These are phyloP conservation scores for Melanotaenia trifasciata DNA, from an alignment of 2,797 vertebrate species.

Conservation along the genomic window DNA sequence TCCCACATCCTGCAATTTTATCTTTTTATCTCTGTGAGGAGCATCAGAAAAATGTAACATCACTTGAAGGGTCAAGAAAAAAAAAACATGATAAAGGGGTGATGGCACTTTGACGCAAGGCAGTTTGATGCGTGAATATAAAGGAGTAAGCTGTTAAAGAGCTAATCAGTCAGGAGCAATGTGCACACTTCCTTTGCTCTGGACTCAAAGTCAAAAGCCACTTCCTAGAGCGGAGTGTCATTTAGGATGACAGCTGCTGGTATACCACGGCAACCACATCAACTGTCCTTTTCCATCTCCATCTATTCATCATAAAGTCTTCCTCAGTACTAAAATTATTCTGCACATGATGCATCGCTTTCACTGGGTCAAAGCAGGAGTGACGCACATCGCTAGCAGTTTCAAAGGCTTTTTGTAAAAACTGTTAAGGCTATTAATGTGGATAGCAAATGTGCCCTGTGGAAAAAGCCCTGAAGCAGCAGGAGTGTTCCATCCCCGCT, in stretches of 20 bases:
- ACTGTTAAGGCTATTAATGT: conserved; percentile 51
- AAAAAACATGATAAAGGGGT: conserved; percentile 11
- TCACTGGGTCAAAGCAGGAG: conserved; percentile 37
- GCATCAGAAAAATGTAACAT: conserved; percentile 35
- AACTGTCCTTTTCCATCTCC: conserved; percentile 55
- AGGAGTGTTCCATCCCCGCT: conserved; percentile 35
- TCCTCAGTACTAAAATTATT: conserved; percentile 38
- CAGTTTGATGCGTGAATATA: conserved; percentile 8
- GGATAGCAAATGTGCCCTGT: conserved; percentile 59
- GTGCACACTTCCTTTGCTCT: conserved; percentile 57
- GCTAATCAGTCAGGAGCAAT: conserved; percentile 41
- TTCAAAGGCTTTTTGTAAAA: conserved; percentile 57
- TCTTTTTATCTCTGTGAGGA: conserved; percentile 41
- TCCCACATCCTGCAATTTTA: conserved; percentile 75
- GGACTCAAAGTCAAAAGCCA: conserved; percentile 58
- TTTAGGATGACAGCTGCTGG: conserved; percentile 64
- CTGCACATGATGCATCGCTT: conserved; percentile 18
- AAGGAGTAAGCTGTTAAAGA: conserved; percentile 33
- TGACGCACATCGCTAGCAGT: conserved; percentile 58
- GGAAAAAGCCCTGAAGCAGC: conserved; percentile 57
- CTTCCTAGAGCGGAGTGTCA: conserved; percentile 63
- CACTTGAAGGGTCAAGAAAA: conserved; percentile 1
- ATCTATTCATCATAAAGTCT: conserved; percentile 45
- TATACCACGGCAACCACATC: conserved; percentile 66
- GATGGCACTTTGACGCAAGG: conserved; percentile 23